phyloP scores from a whole-genome alignment of 2,888 invertebrate species.

The Saturnia pavonia region DNA sequence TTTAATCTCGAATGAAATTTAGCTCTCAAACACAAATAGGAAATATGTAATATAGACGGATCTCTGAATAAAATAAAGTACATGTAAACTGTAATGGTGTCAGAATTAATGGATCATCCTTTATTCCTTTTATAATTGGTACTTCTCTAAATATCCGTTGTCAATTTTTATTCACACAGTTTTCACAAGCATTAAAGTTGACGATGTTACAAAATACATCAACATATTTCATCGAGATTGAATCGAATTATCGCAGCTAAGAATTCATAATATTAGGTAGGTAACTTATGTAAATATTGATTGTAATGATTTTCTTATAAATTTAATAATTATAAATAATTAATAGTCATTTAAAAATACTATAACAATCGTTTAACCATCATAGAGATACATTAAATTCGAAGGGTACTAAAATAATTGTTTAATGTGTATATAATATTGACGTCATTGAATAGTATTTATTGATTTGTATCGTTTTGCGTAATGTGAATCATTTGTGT shows the following conservation, averaged over 20 bases:
- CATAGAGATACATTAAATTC: conserved; percentile 74
- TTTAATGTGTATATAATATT: conserved; percentile 75
- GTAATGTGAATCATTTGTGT: conserved; percentile 73
- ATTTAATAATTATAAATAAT: conserved; percentile 56
- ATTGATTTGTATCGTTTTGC: conserved; percentile 74
- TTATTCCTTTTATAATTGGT: background rate
- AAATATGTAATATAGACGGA: too few relatives aligned
- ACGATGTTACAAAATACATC: conserved; percentile 14
- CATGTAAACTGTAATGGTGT: background rate
- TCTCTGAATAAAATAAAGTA: background rate
- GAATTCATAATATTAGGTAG: conserved; percentile 34
- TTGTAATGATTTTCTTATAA: conserved; percentile 63
- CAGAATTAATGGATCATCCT: background rate
- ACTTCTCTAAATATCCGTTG: background rate
- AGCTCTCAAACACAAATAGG: conserved; percentile 23
- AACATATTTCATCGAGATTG: conserved; percentile 27
- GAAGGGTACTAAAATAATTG: conserved; percentile 78
- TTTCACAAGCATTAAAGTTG: background rate
- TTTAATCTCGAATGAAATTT: conserved; percentile 26
- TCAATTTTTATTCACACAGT: too few relatives aligned
- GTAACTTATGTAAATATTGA: conserved; percentile 76
- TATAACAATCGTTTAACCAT: conserved; percentile 71
- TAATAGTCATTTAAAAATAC: conserved; percentile 54
- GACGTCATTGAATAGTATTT: conserved; percentile 75
- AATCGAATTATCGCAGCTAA: conserved; percentile 34